Evolutionary conservation across 2,113 vertebrate genomes (phyloP).

Genomic region (Petroica traversi): DNA sequence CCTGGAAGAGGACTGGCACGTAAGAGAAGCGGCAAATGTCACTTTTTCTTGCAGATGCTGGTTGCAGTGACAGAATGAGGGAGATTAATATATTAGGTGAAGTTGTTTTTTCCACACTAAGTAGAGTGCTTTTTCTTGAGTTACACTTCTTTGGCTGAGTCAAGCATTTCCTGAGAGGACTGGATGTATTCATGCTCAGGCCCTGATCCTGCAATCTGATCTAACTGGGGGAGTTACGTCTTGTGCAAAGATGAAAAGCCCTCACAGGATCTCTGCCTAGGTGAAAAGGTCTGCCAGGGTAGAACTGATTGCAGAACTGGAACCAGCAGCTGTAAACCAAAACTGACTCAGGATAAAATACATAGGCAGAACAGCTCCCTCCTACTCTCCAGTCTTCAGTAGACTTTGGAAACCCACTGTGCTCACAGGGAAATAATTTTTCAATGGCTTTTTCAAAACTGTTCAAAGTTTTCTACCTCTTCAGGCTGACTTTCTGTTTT

Average conservation of each 20-base stretch:
- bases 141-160: slow-evolving; percentile 22
- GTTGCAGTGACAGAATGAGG: background rate
- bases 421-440: slow-evolving; percentile 21
- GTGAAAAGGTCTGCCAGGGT: slow-evolving; percentile 17
- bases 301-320: slow-evolving; percentile 3
- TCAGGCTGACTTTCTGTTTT: background rate
- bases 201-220: slow-evolving; percentile 49
- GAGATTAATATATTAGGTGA: fast-evolving
- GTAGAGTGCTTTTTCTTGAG: background rate
- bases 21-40: background rate
- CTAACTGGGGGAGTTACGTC: background rate
- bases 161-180: background rate
- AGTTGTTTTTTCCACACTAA: slow-evolving; percentile 12
- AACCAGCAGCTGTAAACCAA: slow-evolving; percentile 6
- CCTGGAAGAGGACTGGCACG: background rate
- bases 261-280: slow-evolving; percentile 26
- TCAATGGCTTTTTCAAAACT: slow-evolving; percentile 28
- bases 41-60: background rate
- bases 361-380: background rate
- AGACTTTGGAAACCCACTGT: background rate
- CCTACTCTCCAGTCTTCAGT: background rate
- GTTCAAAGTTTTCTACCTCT: background rate
- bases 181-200: slow-evolving; percentile 3
- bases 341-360: background rate
- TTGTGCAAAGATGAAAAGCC: slow-evolving; percentile 24